These are phyloP conservation scores for Sminthurinus signatus DNA, from an alignment of 1,140 invertebrate genomes.

Conservation along the genomic window DNA sequence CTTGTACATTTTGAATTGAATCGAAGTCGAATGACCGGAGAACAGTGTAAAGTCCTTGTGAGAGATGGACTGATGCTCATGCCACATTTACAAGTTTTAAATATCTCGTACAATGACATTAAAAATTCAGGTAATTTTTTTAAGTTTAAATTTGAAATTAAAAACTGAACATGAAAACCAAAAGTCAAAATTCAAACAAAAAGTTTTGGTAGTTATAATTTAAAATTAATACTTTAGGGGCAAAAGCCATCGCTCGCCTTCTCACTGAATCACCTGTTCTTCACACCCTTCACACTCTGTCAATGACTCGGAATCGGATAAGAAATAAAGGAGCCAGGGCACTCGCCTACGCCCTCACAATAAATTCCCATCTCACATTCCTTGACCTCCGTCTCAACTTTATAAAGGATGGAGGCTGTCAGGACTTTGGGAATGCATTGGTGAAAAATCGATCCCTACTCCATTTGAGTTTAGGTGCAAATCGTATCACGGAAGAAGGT, in stretches of 20 bases:
- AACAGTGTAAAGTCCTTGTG: constrained; percentile 33
- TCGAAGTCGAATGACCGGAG: constrained; percentile 27
- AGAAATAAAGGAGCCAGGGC: constrained; percentile 31
- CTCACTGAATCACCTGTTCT: constrained; percentile 15
- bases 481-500: constrained; percentile 3
- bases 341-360: constrained; percentile 28
- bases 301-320: constrained; percentile 25
- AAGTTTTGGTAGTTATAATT: not conserved
- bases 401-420: constrained; percentile 21
- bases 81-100: constrained; percentile 32
- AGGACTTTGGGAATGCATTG: constrained; percentile 24
- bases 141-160: no score
- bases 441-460: constrained; percentile 18
- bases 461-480: constrained; percentile 15
- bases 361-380: constrained; percentile 16
- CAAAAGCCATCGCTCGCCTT: constrained; percentile 32
- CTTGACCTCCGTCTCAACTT: constrained; percentile 27
- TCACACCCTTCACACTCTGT: constrained; percentile 32
- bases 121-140: constrained; percentile 18
- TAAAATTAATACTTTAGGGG: constrained; percentile 20
- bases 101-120: constrained; percentile 34
- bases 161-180: no score
- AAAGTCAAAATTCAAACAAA: no score
- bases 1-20: constrained; percentile 32
- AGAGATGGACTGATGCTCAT: constrained; percentile 31